These are phyloP conservation scores for Creontiades dilutus DNA, from an alignment of 2,888 invertebrate species.

Conservation along the genomic window DNA sequence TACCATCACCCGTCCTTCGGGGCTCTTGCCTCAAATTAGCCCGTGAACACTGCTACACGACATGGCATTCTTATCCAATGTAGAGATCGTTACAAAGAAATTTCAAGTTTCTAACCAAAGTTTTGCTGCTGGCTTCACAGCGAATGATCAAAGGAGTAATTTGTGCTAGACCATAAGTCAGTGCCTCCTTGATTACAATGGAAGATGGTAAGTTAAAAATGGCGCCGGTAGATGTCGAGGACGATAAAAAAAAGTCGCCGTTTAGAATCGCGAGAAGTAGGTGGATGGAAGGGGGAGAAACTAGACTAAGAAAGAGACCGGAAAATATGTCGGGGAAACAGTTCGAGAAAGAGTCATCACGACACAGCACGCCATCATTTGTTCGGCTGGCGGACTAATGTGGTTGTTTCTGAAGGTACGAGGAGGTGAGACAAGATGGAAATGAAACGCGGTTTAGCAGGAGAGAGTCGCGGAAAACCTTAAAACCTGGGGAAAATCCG, in stretches of 20 bases:
- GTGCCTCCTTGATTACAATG: slow-evolving; percentile 56
- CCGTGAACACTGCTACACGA: too few species aligned
- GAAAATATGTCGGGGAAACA: neutral
- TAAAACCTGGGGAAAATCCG: neutral
- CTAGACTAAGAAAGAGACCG: neutral
- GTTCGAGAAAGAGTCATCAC: neutral
- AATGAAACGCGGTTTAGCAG: neutral
- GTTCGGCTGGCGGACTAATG: neutral
- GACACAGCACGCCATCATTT: slow-evolving; percentile 3
- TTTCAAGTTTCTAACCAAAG: slow-evolving; percentile 33
- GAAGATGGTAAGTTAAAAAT: neutral
- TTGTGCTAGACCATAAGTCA: slow-evolving; percentile 60
- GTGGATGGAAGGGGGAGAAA: neutral
- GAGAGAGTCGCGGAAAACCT: neutral
- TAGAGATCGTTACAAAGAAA: too few species aligned
- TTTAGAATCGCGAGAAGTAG: neutral
- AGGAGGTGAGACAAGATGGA: neutral
- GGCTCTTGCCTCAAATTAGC: too few species aligned
- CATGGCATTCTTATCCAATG: too few species aligned
- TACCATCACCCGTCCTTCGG: too few species aligned
- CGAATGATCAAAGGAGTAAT: slow-evolving; percentile 65
- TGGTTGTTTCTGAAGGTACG: neutral
- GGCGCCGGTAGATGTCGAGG: neutral
- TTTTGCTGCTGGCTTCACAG: neutral
- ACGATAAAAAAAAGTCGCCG: slow-evolving; percentile 28